Evolutionary conservation across 2,797 vertebrate species (phyloP).

Genomic region (Enteromius radiatus): DNA sequence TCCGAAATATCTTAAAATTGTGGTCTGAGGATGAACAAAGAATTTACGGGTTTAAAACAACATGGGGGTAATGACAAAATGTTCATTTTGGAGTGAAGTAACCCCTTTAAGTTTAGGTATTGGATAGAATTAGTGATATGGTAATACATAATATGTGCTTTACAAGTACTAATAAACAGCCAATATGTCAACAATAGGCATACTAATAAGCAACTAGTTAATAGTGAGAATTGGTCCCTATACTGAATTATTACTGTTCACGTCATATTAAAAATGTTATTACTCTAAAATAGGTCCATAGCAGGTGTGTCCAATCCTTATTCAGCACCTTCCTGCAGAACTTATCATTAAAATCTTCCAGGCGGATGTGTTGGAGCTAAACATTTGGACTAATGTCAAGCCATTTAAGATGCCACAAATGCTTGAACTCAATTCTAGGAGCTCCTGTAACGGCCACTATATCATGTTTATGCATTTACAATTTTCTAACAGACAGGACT

Average conservation of each 20-base stretch:
- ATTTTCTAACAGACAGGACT: neutral
- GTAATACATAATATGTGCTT: neutral
- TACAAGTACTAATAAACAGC: neutral
- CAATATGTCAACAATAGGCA: neutral
- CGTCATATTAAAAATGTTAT: neutral
- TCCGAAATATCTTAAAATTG: no score
- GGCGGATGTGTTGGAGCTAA: neutral
- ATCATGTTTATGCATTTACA: neutral
- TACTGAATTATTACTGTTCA: neutral
- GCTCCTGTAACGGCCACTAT: neutral
- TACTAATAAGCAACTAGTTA: neutral
- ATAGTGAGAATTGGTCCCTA: neutral
- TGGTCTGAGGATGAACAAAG: no score
- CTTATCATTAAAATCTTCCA: neutral
- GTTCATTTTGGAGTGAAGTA: no score
- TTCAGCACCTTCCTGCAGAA: neutral
- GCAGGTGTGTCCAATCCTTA: neutral
- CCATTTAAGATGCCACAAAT: neutral
- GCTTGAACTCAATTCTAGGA: neutral
- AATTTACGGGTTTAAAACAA: no score
- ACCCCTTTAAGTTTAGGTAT: neutral
- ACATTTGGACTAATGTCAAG: neutral
- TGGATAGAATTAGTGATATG: neutral
- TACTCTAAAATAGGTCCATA: neutral
- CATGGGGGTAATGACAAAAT: no score